These are phyloP conservation scores for Antedon mediterranea DNA, from an alignment of 53 echinoderm and acorn worm species.

Conservation along the genomic window DNA sequence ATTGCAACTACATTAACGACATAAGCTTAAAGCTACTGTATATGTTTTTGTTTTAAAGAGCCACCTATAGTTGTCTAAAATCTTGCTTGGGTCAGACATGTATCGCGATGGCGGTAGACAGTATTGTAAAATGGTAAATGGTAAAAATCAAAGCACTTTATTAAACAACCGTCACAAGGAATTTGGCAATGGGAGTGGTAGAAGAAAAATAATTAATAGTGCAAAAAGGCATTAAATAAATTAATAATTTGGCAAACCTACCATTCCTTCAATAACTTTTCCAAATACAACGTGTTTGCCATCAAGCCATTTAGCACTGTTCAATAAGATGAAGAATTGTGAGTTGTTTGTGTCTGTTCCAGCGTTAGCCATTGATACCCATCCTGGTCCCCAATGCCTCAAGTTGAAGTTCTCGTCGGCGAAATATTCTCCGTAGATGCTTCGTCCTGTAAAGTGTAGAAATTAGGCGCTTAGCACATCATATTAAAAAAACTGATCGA, in stretches of 20 bases:
- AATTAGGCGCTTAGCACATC: background rate
- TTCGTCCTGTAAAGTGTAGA: slow-evolving; percentile 26
- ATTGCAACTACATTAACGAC: background rate
- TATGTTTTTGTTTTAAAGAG: too few relatives aligned
- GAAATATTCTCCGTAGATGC: slow-evolving; percentile 66
- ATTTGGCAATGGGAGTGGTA: too few relatives aligned
- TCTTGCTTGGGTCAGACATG: too few relatives aligned
- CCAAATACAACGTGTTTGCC: slow-evolving; percentile 82
- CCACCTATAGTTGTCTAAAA: too few relatives aligned
- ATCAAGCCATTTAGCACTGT: slow-evolving; percentile 59
- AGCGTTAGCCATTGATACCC: slow-evolving; percentile 75
- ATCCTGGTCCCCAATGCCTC: slow-evolving; percentile 60
- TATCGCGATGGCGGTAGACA: too few relatives aligned
- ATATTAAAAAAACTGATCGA: background rate
- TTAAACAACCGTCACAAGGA: too few relatives aligned
- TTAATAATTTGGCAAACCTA: slow-evolving; percentile 26
- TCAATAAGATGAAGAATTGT: slow-evolving; percentile 56
- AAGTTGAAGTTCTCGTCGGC: slow-evolving; percentile 79
- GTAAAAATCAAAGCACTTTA: too few relatives aligned
- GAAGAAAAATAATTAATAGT: too few relatives aligned
- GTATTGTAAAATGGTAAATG: too few relatives aligned
- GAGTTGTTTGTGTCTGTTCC: slow-evolving; percentile 69
- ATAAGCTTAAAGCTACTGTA: too few relatives aligned
- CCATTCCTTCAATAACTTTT: slow-evolving; percentile 64
- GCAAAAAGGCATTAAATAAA: too few relatives aligned